Percentiles rank a stretch among this genome's conserved stretches.
phyloP scores from a whole-genome alignment of 2,113 vertebrate species.

The Rhynchopsitta pachyrhyncha region DNA sequence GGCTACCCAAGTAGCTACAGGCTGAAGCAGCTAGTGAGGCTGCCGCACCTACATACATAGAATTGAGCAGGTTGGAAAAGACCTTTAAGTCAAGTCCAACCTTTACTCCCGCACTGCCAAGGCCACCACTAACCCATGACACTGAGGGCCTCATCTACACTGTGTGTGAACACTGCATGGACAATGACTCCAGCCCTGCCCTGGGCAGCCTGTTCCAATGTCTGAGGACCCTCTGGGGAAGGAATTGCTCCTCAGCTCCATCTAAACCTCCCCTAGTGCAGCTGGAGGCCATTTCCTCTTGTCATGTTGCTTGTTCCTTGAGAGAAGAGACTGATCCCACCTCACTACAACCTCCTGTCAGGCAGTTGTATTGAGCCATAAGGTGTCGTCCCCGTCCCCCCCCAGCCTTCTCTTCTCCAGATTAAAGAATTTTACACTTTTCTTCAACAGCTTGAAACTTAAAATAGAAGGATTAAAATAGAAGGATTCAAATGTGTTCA shows the following conservation, averaged over 20 bases:
- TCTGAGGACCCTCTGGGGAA: background rate
- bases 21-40: background rate
- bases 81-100: background rate
- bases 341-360: background rate
- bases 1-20: background rate
- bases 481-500: background rate
- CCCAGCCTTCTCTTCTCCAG: background rate
- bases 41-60: background rate
- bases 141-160: background rate
- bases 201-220: background rate
- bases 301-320: background rate
- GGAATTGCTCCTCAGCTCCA: background rate
- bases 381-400: background rate
- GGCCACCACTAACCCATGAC: background rate
- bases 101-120: background rate
- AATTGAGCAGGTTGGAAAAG: background rate
- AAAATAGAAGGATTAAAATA: background rate
- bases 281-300: background rate
- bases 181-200: rapidly evolving
- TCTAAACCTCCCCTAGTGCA: background rate
- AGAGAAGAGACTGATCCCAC: background rate
- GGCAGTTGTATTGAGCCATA: background rate
- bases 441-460: background rate
- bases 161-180: background rate
- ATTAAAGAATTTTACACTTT: background rate